Evolutionary conservation across 1,140 invertebrate species (phyloP), one percentile per base, ranked within the genome.

Genomic region (Atopsyche davidsoni): DNA sequence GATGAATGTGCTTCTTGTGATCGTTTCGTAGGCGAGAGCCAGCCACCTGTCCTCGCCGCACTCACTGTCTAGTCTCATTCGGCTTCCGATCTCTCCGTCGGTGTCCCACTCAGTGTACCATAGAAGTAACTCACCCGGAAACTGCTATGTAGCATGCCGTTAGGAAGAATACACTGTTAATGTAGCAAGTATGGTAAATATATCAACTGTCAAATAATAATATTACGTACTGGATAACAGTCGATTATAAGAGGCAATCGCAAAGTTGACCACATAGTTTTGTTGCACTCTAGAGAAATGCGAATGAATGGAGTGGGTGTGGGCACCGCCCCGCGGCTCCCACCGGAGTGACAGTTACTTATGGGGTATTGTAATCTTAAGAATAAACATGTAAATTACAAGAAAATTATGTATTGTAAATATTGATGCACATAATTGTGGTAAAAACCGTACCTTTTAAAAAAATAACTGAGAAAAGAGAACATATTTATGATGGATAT

Each of bases 381-480:
- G 42, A 47, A 28, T 28, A 51, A 56, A 41, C 21, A 46, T 57
- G 55, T 57, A 57, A 49, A 57, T 48, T 56, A 50, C 46, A 52
- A 48, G 44, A 47, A 47, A 45, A 47, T 32, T 34, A 42, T 42
- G 40, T 38, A 46, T 53, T 53, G 50, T 57, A 53, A 51, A 57
- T 57, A 57, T 46, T 36, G 35, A 45, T 58, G 56, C 56, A 58
- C 56, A 54, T 57, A 57, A 49, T 54, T 52, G 50, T 52, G 56
- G 46, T 57, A 52, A 54, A 51, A 58, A 53, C 32, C 47, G 56
- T 58, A 58, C 56, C 56, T 58, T 51, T 46, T 47, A 47, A 39
- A 39, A 40, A 44, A 28, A 45, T n/a, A 51, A 45, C 40, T 51
- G 48, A 51, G 41, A 9, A 43, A 52, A 31, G 47, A 50, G 28